Evolutionary conservation across 2,797 vertebrate genomes (phyloP), one percentile per base, ranked within the genome.

Genomic region (Anniella stebbinsi): DNA sequence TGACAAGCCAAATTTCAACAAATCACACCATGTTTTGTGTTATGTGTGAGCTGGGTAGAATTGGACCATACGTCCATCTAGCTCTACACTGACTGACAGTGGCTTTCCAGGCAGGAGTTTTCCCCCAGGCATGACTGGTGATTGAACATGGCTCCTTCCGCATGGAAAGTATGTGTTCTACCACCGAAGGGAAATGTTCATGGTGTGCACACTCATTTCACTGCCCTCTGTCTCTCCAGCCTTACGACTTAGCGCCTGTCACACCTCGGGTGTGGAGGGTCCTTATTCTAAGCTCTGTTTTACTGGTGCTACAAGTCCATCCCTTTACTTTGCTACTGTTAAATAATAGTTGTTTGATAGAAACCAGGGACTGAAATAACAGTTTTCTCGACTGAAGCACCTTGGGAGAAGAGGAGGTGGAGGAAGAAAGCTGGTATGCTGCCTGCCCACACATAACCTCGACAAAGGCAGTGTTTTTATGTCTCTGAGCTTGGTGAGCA

Each of bases 391-490:
- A 30, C 33, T 70, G 67, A 60, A 88, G 60, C 51, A 41, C 76
- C 76, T 77, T 88, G 75, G 72, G 80, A 70, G 48, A 48, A 92
- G 93, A 91, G 78, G 86, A 93, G 63, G 0, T 0, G 66, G 90
- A 73, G 54, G 17, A 83, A 83, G 84, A 93, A 94, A 91, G 80
- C 87, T 92, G 45, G 51, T 60, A 30, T 2, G 1, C 13, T 84
- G 51, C 28, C 13, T 41, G 88, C 94, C 92, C 90, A 88, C 93
- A n/a, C 86, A 57, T 83, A 90, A 1, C 67, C 67, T 54, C 84
- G 88, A 93, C 93, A 86, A 93, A 93, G 92, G 91, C 91, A 87
- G 78, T 80, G 54, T 91, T 95, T n/a, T 96, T 87, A 87, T 72
- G 23, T 88, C 87, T 90, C 88, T 76, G 80, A 87, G 80, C 84